Percentiles rank a stretch among this genome's conserved stretches.
Conservation (phyloP, 2,113 vertebrate genomes). For the Esox niger region DNA sequence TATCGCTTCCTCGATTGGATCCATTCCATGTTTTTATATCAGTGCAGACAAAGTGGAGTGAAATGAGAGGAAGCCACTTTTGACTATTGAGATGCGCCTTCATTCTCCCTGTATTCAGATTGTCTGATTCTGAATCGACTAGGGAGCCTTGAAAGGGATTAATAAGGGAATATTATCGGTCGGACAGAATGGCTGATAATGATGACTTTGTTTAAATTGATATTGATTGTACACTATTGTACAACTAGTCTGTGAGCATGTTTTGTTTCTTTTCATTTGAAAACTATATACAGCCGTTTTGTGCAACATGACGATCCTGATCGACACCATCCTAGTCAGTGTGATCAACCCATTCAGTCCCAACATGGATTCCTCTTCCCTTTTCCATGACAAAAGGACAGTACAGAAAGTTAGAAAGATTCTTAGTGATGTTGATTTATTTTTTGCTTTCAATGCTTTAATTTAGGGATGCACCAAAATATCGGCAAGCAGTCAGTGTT, state of each 20-base stretch:
- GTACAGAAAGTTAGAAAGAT: conserved; percentile 32
- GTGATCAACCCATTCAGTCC: conserved; percentile 46
- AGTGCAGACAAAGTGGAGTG: conserved; percentile 51
- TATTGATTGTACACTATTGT: conserved; percentile 69
- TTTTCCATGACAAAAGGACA: conserved; percentile 40
- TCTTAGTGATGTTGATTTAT: conserved; percentile 53
- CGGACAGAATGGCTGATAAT: conserved; percentile 27
- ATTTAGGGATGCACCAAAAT: too few species aligned
- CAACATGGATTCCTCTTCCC: conserved; percentile 30
- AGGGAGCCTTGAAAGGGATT: conserved; percentile 28
- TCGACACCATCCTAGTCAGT: too few species aligned
- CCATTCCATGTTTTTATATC: conserved; percentile 19
- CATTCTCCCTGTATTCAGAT: conserved; percentile 26
- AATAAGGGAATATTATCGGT: conserved; percentile 39
- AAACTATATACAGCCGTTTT: conserved; percentile 60
- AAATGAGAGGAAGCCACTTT: conserved; percentile 17
- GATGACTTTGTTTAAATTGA: conserved; percentile 56
- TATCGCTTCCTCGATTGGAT: background rate
- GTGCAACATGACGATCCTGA: conserved; percentile 52
- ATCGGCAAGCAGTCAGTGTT: too few species aligned
- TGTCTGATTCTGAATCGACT: background rate
- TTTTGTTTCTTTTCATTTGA: conserved; percentile 62
- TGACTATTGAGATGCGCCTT: conserved; percentile 33
- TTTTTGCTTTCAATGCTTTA: conserved; percentile 65
- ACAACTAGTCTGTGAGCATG: conserved; percentile 75